Conservation (phyloP, 2,797 vertebrate species). For the Paramormyrops hopkinsi region DNA sequence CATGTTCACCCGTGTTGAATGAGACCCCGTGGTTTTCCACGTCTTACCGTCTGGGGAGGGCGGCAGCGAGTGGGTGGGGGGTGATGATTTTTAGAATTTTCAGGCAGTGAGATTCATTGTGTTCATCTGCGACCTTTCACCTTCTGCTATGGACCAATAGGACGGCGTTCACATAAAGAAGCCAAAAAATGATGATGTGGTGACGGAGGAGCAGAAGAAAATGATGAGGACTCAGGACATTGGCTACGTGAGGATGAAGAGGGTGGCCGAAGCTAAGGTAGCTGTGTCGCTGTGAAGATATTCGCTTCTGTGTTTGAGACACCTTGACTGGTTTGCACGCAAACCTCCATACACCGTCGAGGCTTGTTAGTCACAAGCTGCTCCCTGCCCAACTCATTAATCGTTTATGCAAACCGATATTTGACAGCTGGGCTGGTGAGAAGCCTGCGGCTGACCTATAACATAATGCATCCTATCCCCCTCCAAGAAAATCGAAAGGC, state of each 20-base stretch:
- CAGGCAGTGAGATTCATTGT: background rate
- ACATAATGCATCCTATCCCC: background rate
- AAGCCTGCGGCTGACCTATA: background rate
- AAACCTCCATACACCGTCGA: background rate
- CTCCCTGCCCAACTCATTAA: background rate
- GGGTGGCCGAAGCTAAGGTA: conserved; percentile 83
- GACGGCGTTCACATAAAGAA: conserved; percentile 78
- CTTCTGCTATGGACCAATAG: conserved; percentile 48
- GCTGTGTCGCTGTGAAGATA: background rate
- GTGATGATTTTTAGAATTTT: background rate
- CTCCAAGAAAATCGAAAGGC: conserved; percentile 86
- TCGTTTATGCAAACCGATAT: background rate
- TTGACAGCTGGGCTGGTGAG: background rate
- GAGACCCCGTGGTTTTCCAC: background rate
- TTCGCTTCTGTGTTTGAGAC: background rate
- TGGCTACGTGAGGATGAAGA: conserved; percentile 92
- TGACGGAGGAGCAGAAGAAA: conserved; percentile 84
- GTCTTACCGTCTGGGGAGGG: background rate
- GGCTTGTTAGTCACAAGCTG: background rate
- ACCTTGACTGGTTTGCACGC: background rate
- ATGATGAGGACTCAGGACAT: conserved; percentile 89
- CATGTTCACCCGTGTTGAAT: background rate
- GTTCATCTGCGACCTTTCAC: background rate
- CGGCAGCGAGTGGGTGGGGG: background rate
- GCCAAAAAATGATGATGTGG: conserved; percentile 43